These are phyloP conservation scores for Neotoma lepida DNA, from an alignment of 2,113 vertebrate genomes.

Conservation along the genomic window DNA sequence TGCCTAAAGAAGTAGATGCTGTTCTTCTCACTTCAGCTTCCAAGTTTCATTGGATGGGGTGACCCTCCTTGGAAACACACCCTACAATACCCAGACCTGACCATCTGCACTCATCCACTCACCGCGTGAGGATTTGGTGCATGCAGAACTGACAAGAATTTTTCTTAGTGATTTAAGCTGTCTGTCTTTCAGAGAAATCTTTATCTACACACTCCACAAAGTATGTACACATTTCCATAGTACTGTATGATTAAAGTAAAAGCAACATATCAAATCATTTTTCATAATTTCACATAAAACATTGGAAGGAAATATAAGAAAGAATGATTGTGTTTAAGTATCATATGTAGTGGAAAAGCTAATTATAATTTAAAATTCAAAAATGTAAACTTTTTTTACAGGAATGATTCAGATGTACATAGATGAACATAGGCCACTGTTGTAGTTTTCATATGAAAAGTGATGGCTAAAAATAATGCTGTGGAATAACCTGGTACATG, in stretches of 20 bases:
- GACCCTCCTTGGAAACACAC: neutral
- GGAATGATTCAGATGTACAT: neutral
- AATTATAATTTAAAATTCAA: neutral
- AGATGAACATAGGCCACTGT: neutral
- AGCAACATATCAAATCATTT: neutral
- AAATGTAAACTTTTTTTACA: neutral
- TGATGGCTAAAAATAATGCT: neutral
- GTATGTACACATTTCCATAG: neutral
- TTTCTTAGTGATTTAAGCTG: neutral
- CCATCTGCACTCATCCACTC: neutral
- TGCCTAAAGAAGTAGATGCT: neutral
- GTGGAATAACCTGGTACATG: neutral
- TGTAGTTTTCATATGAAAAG: neutral
- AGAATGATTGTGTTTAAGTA: neutral
- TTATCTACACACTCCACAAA: neutral
- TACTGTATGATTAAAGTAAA: neutral
- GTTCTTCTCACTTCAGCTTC: neutral
- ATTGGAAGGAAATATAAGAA: neutral
- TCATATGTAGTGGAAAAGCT: neutral
- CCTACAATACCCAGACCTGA: accelerated
- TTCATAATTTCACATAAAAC: neutral
- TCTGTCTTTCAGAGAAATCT: neutral
- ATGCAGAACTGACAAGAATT: neutral
- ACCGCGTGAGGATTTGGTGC: neutral
- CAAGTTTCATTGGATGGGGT: neutral